Percentiles rank a stretch among this genome's conserved stretches.
These are phyloP conservation scores for Eremophila alpestris DNA, from an alignment of 2,797 vertebrate species.

Conservation along the genomic window DNA sequence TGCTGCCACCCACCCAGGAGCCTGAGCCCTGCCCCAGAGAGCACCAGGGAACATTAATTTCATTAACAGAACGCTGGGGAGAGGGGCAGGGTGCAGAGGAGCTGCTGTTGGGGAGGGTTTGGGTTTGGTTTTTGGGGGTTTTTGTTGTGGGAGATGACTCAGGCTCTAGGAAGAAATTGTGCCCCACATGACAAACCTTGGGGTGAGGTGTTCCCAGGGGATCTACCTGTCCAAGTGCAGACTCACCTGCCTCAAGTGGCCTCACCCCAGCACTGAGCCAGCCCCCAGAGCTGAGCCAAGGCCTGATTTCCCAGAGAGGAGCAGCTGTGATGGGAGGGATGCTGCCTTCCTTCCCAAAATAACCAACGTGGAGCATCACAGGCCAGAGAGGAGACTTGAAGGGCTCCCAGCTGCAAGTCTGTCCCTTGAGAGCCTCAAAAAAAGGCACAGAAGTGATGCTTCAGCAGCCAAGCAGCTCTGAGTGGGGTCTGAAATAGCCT, in stretches of 20 bases:
- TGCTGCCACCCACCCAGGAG: constrained; percentile 8
- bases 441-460: neutral
- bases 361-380: neutral
- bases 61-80: neutral
- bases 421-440: neutral
- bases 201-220: neutral
- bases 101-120: neutral
- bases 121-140: neutral
- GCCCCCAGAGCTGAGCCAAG: neutral
- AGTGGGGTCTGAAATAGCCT: neutral
- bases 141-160: neutral
- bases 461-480: neutral
- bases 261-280: neutral
- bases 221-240: neutral
- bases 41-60: neutral
- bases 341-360: constrained; percentile 29
- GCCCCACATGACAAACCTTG: neutral
- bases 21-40: neutral
- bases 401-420: constrained; percentile 50
- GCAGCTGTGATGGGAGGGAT: constrained; percentile 17
- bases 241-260: neutral
- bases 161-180: neutral
- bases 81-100: constrained; percentile 33
- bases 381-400: constrained; percentile 27
- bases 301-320: neutral